Percentiles rank a stretch among this genome's conserved stretches.
These are phyloP conservation scores for Cyprinodon brontotheroides DNA, from an alignment of 2,113 vertebrate species.

Conservation along the genomic window DNA sequence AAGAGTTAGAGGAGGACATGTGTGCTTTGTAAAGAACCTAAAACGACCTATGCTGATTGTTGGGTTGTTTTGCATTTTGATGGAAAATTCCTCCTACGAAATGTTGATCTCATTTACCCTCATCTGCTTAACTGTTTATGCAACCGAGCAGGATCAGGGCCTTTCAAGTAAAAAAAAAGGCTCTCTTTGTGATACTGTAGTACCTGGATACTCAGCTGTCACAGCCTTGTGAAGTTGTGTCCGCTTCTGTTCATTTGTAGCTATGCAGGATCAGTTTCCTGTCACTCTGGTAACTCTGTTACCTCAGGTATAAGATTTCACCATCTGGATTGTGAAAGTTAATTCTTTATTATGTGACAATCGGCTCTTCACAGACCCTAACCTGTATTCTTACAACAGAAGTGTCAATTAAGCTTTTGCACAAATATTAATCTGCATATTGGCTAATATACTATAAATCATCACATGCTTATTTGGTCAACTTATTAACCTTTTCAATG, in stretches of 20 bases:
- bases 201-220: conserved; percentile 30
- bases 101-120: conserved; percentile 13
- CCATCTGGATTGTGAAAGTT: conserved; percentile 45
- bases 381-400: background rate
- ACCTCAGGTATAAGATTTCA: conserved; percentile 62
- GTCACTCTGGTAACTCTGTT: conserved; percentile 49
- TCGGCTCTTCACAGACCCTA: conserved; percentile 10
- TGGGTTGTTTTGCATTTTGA: background rate
- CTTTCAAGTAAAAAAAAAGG: conserved; percentile 20
- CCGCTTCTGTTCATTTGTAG: conserved; percentile 30
- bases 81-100: conserved; percentile 44
- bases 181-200: conserved; percentile 23
- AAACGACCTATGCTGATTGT: background rate
- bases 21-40: conserved; percentile 2
- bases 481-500: background rate
- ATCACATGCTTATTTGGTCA: conserved; percentile 37
- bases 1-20: background rate
- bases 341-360: conserved; percentile 50
- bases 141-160: conserved; percentile 34
- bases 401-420: background rate
- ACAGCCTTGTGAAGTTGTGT: conserved; percentile 9
- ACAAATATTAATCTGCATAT: conserved; percentile 11
- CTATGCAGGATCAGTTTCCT: conserved; percentile 61
- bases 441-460: conserved; percentile 25
- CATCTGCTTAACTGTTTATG: conserved; percentile 44